Conservation (phyloP, 2,888 invertebrate genomes). For the Eupithecia abbreviata region DNA sequence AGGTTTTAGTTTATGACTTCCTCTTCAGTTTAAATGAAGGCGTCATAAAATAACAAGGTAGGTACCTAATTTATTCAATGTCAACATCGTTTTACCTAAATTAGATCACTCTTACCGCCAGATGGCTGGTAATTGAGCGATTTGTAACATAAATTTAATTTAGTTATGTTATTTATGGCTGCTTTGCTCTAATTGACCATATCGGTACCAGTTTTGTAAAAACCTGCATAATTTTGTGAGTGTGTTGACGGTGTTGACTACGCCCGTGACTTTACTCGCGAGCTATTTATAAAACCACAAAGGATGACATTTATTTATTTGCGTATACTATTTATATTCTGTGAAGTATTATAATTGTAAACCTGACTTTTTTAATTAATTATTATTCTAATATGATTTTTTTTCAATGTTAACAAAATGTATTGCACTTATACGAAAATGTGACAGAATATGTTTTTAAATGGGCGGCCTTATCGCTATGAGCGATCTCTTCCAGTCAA, state of each 20-base stretch:
- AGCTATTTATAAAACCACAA: not conserved
- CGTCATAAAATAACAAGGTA: slow-evolving; percentile 11
- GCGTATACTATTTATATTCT: no score
- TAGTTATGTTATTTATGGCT: slow-evolving; percentile 31
- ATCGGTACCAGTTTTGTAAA: slow-evolving; percentile 25
- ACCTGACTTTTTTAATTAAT: no score
- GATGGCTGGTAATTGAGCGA: slow-evolving; percentile 30
- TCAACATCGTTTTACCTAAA: slow-evolving; percentile 29
- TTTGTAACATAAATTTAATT: slow-evolving; percentile 31
- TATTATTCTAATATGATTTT: no score
- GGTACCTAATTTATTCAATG: slow-evolving; percentile 28
- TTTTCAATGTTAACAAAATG: no score
- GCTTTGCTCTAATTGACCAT: slow-evolving; percentile 37
- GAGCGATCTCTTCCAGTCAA: no score
- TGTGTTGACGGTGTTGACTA: not conserved
- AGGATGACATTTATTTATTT: not conserved
- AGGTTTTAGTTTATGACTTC: slow-evolving; percentile 23
- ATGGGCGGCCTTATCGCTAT: no score
- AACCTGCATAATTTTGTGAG: slow-evolving; percentile 1
- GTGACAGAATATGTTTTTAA: no score
- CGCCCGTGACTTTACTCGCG: not conserved
- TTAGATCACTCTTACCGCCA: slow-evolving; percentile 34
- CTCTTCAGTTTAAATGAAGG: slow-evolving; percentile 19
- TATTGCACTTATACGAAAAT: no score
- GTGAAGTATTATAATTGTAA: no score